Percentiles rank a stretch among this genome's conserved stretches.
phyloP scores from a whole-genome alignment of 2,113 vertebrate species.

The Pampusana beccarii region DNA sequence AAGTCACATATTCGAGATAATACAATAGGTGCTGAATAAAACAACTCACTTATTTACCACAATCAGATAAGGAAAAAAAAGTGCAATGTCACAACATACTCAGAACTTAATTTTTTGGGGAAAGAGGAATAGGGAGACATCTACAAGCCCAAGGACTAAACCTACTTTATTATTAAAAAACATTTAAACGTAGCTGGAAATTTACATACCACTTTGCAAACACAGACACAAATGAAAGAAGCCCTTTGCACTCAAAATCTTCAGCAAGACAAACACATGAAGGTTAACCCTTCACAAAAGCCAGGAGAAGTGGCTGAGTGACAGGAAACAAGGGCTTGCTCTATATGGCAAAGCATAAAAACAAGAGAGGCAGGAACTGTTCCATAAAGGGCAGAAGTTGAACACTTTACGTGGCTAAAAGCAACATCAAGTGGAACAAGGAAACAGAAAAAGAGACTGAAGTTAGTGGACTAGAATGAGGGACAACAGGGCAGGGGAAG shows the following conservation, averaged over 20 bases:
- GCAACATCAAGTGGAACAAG: neutral
- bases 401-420: neutral
- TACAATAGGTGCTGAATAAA: slow-evolving; percentile 40
- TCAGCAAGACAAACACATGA: neutral
- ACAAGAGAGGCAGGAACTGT: neutral
- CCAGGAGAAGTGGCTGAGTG: neutral
- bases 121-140: neutral
- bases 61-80: neutral
- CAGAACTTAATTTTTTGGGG: neutral
- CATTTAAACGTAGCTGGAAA: neutral
- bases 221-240: neutral
- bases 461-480: neutral
- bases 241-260: neutral
- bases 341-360: neutral
- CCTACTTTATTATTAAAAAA: neutral
- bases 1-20: slow-evolving; percentile 24
- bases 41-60: slow-evolving; percentile 19
- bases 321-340: neutral
- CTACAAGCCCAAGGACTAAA: neutral
- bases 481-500: neutral
- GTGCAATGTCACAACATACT: neutral
- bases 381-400: neutral
- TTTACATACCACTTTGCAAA: neutral
- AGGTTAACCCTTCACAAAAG: slow-evolving; percentile 20
- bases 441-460: neutral